Conservation (phyloP, 2,113 vertebrate genomes). For the Notiomystis cincta region DNA sequence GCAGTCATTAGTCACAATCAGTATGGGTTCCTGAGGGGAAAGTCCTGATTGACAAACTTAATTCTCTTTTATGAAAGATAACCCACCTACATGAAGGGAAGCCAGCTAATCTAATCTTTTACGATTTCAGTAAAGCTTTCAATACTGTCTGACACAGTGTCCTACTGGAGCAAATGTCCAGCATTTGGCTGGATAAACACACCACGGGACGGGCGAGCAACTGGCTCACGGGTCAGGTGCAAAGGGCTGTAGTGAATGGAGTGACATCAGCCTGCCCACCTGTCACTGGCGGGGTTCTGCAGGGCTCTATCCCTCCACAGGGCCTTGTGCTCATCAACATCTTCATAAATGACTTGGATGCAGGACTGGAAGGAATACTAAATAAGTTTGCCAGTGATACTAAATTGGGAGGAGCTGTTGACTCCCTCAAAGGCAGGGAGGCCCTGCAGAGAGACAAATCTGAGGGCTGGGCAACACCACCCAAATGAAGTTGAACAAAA, state of each 20-base stretch:
- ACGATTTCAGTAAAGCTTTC: not conserved
- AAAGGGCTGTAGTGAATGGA: not conserved
- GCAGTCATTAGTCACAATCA: not conserved
- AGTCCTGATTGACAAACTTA: not conserved
- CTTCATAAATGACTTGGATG: not conserved
- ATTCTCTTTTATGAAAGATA: not conserved
- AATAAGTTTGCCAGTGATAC: not conserved
- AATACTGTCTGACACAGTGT: no score
- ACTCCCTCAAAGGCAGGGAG: not conserved
- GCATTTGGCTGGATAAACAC: not conserved
- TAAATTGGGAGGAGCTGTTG: not conserved
- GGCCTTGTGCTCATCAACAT: not conserved
- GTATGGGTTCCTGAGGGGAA: not conserved
- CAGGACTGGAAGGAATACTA: not conserved
- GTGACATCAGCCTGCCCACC: fast-evolving
- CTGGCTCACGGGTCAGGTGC: fast-evolving
- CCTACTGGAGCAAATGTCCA: not conserved
- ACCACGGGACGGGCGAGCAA: fast-evolving
- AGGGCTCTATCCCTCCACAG: not conserved
- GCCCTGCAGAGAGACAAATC: not conserved
- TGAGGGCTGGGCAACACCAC: not conserved
- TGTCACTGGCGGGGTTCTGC: not conserved
- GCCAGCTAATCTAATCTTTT: not conserved
- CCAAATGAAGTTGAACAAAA: not conserved
- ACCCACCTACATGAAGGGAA: not conserved